Base-by-base conservation (phyloP, 2,113 vertebrate species). In the Microtus montanus region DNA sequence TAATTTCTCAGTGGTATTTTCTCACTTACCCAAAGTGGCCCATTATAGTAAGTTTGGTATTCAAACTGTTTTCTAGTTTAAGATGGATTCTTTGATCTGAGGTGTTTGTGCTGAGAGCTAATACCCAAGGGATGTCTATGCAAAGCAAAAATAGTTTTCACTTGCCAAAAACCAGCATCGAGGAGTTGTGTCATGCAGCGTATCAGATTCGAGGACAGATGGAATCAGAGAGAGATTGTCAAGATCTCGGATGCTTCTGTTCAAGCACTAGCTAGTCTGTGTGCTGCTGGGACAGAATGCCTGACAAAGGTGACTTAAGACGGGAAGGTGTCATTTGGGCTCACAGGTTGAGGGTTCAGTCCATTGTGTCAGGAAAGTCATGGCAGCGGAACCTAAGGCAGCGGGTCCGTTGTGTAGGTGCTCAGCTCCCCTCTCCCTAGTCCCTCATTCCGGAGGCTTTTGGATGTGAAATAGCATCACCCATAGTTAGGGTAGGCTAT, bases 21-120 rank as follows among this genome's bases (percentile, higher is more conserved):
- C 35, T 73, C 17, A 71, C 70, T n/a, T 85, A 54, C 17, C 12
- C 33, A n/a, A 14, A 58, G 78, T 61, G 24, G 49, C 26, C 44
- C 89, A 87, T 49, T 95, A 54, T 88, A 93, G 38, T 77, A 88
- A 93, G 90, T 26, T 94, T 95, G 52, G 15, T 85, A 77, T 85
- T 96, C 71, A 92, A 30, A 63, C 24, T 92, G 5, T 95, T 88
- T 88, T 88, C 44, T 68, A 92, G 35, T 26, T 91, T 66, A 79
- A 90, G 87, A n/a, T 91, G 54, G n/a, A n/a, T n/a, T n/a, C n/a
- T n/a, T n/a, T n/a, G n/a, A n/a, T n/a, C n/a, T n/a, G n/a, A n/a
- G n/a, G n/a, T n/a, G n/a, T n/a, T n/a, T n/a, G n/a, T n/a, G n/a
- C n/a, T n/a, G n/a, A n/a, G n/a, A n/a, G n/a, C n/a, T n/a, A n/a